Percentiles rank a stretch among this genome's conserved stretches.
Evolutionary conservation across 2,888 invertebrate genomes (phyloP).

Genomic region (Eurytoma adleriae): DNA sequence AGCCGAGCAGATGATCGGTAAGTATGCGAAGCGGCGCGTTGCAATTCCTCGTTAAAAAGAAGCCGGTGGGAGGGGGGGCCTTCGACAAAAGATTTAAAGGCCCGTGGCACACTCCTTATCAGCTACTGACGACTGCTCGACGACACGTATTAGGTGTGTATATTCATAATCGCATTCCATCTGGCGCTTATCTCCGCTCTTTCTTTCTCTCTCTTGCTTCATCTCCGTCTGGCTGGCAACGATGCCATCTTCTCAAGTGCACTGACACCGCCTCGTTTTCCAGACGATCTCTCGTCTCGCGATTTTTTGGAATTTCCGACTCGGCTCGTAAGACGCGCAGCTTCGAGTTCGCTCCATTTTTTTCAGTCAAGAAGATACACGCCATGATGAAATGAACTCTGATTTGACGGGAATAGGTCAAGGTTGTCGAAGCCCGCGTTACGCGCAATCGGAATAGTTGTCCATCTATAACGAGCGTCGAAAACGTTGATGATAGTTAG

Average conservation of each 20-base stretch:
- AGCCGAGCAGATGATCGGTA: neutral
- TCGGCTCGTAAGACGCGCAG: neutral
- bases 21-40: neutral
- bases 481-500: no score
- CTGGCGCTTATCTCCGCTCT: conserved; percentile 35
- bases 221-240: neutral
- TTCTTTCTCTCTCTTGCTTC: neutral
- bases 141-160: conserved; percentile 1
- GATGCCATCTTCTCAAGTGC: conserved; percentile 22
- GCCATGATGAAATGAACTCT: neutral
- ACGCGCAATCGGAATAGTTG: no score
- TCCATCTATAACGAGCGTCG: no score
- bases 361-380: no score
- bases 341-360: no score
- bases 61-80: neutral
- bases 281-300: neutral
- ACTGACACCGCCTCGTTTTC: neutral
- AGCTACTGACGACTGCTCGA: neutral
- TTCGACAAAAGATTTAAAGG: conserved; percentile 53
- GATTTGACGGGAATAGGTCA: conserved; percentile 18
- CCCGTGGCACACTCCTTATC: conserved; percentile 11
- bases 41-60: neutral
- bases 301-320: neutral
- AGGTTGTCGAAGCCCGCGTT: neutral
- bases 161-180: conserved; percentile 45